A percentile compares a stretch with the other conserved stretches of the same genome.
phyloP scores from a whole-genome alignment of 2,888 invertebrate species.

The Ptilodon capucinus region DNA sequence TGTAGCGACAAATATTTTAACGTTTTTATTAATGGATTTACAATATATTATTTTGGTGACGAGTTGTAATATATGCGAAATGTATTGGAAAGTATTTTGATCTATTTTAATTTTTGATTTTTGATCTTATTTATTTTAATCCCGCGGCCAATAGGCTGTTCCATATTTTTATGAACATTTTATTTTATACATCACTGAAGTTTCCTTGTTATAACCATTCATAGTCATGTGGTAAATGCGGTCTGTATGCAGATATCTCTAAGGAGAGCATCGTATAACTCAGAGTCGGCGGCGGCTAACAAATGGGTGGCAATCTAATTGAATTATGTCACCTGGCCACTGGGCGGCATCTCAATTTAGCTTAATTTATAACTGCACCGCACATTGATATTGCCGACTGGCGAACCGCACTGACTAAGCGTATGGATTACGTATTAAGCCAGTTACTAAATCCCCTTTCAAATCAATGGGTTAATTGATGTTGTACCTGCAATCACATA shows the following conservation, averaged over 20 bases:
- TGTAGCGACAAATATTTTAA: too few species aligned
- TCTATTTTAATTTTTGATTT: too few species aligned
- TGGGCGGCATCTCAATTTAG: conserved; percentile 8
- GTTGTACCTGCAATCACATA: too few species aligned
- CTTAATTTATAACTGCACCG: conserved; percentile 8
- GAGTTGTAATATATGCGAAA: too few species aligned
- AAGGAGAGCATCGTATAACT: background rate
- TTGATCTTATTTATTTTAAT: too few species aligned
- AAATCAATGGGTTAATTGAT: background rate
- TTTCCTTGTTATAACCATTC: background rate
- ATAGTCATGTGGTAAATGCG: background rate
- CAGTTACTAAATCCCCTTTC: background rate
- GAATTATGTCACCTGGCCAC: conserved; percentile 7
- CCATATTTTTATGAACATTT: too few species aligned
- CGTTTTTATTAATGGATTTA: too few species aligned
- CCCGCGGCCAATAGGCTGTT: too few species aligned
- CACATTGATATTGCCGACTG: background rate
- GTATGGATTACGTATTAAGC: background rate
- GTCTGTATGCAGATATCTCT: background rate
- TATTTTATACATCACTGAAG: too few species aligned
- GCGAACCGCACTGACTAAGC: background rate
- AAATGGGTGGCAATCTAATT: conserved; percentile 1
- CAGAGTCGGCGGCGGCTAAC: background rate
- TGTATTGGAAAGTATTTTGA: too few species aligned
- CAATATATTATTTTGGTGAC: too few species aligned